Evolutionary conservation across 2,113 vertebrate species (phyloP), one percentile per base, ranked within the genome.

Genomic region (Mobula hypostoma): DNA sequence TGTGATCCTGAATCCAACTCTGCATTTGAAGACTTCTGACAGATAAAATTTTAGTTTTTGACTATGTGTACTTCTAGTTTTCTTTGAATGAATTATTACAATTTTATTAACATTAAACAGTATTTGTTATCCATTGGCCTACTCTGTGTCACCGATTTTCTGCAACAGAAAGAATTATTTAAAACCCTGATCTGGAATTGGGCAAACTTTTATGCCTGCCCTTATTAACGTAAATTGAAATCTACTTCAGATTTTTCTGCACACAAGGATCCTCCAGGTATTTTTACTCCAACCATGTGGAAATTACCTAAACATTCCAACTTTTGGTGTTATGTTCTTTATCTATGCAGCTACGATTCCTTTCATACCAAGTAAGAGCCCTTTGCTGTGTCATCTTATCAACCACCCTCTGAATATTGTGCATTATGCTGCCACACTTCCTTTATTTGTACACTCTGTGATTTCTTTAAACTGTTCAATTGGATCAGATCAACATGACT

Each of bases 381-480:
- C n/a, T 66, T 90, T 90, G 32, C n/a, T 90, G 85, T 32, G 58
- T 8, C 58, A 88, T n/a, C 27, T 88, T 88, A 88, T 88, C 83
- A 63, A 88, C 61, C 14, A 15, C 58, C 85, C 29, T 90, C 61
- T 90, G 58, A 66, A 90, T 32, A 90, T 90, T 68, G 61, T 19
- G 61, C 32, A 66, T n/a, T 36, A 68, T 56, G 32, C 48, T 93
- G 36, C 68, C 21, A 24, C 88, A 40, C 40, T 74, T 5, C 32
- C 70, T 74, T 93, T 74, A 72, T 93, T 70, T 68, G 5, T 29
- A 12, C 70, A 15, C 24, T 56, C 91, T 74, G 70, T 76, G 68
- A 93, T 93, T 48, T 92, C 36, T 76, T 93, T 40, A 93, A 76
- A 93, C 8, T n/a, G 68, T 74, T 93, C 91, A 76, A 5, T 72